phyloP scores from a whole-genome alignment of 2,113 vertebrate species.

The Equus quagga region DNA sequence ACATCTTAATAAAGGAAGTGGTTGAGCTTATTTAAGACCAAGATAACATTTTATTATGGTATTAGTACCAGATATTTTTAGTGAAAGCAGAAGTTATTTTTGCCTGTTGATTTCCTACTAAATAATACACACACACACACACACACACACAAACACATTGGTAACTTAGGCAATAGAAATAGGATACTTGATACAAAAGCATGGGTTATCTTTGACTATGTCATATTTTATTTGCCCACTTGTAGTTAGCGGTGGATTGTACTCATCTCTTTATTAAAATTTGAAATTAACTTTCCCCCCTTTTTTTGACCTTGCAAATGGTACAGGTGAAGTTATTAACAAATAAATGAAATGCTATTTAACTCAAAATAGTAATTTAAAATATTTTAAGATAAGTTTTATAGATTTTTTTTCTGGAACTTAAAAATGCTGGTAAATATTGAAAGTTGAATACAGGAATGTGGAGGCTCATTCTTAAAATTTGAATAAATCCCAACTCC shows the following conservation, averaged over 20 bases:
- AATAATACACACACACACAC: background rate
- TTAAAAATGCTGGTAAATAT: conserved; percentile 7
- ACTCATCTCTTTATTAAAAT: background rate
- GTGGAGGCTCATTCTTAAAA: background rate
- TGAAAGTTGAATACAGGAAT: background rate
- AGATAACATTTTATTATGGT: conserved; percentile 20
- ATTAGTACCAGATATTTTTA: conserved; percentile 60
- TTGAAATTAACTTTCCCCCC: background rate
- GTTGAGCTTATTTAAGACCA: conserved; percentile 23
- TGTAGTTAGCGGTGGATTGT: background rate
- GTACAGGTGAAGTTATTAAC: background rate
- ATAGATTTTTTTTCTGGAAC: background rate
- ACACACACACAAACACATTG: background rate
- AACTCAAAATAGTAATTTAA: conserved; percentile 1
- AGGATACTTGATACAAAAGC: background rate
- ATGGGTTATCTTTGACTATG: background rate
- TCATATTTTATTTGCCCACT: background rate
- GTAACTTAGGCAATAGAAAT: conserved; percentile 38
- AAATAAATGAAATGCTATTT: background rate
- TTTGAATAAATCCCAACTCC: background rate
- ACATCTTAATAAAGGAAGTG: conserved; percentile 62
- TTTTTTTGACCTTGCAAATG: background rate
- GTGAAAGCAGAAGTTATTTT: conserved; percentile 34
- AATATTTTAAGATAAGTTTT: background rate
- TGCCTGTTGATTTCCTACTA: conserved; percentile 15